Evolutionary conservation across 2,888 invertebrate species (phyloP), one percentile per base, ranked within the genome.

Genomic region (Drosophila multiciliata): DNA sequence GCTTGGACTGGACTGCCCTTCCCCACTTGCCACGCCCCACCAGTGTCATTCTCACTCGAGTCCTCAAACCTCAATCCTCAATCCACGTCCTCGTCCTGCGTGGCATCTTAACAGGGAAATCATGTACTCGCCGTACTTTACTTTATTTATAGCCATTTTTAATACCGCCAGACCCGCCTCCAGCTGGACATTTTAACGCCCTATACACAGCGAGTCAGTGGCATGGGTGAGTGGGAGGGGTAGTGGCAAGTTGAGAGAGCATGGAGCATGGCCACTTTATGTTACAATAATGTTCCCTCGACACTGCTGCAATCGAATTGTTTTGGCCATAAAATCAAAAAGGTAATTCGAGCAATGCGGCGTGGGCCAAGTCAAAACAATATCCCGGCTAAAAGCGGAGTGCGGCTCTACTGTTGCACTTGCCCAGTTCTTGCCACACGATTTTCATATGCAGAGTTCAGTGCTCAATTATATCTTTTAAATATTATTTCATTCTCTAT

Each of bases 131-230:
- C 84, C 83, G 87, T 87, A 91, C 88, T 91, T 91, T 85, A 90
- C 87, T 92, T 91, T 91, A 91, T 90, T 92, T 91, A 92, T 91
- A 87, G 89, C 92, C 90, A 88, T 90, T 91, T 91, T 91, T 87
- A 91, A 90, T 91, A 86, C 89, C 81, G 80, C 79, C 70, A 76
- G 66, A 76, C 80, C 75, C 70, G 83, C 63, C 78, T 72, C 63
- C 78, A 70, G 72, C 88, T 70, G 88, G 85, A 86, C 88, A 89
- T 82, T 86, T 84, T 89, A 86, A 82, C 82, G 78, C 84, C 87
- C 83, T 69, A 66, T 60, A 69, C 70, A 72, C 58, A 45, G 33
- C 52, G n/a, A 40, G 11, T 1, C n/a, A n/a, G 50, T 1, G 17
- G 33, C 11, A 48, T 29, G 58, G 38, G 49, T 40, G 65, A 60